A percentile compares a stretch with the other conserved stretches of the same genome.
phyloP scores from a whole-genome alignment of 2,888 invertebrate species.

The Cantharis rufa region DNA sequence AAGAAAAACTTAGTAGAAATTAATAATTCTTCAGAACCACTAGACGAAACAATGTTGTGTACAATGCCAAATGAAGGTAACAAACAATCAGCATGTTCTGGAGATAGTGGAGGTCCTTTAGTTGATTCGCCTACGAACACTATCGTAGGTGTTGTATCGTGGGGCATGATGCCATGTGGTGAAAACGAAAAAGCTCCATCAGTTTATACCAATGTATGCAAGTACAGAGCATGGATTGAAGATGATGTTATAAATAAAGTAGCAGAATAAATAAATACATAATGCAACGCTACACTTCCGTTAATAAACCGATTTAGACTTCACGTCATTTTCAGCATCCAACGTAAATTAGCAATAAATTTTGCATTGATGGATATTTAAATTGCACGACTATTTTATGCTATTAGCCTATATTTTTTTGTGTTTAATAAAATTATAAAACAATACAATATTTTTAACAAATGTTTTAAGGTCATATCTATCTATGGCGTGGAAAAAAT shows the following conservation, averaged over 20 bases:
- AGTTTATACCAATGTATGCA: constrained; percentile 4
- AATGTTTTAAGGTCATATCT: too few species aligned
- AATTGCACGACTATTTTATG: too few species aligned
- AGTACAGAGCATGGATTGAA: not conserved
- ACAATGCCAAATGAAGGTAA: constrained; percentile 41
- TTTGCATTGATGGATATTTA: too few species aligned
- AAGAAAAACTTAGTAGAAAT: not conserved
- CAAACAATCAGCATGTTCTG: constrained; percentile 56
- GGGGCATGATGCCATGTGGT: constrained; percentile 11
- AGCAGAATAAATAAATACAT: not conserved
- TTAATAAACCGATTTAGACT: too few species aligned
- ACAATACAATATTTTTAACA: too few species aligned
- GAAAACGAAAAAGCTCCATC: not conserved
- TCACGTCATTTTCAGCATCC: too few species aligned
- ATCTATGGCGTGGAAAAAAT: too few species aligned
- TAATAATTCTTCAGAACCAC: not conserved
- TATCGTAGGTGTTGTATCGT: constrained; percentile 5
- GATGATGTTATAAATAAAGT: not conserved
- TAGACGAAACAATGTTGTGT: not conserved
- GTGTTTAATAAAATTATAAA: too few species aligned
- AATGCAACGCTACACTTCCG: too few species aligned
- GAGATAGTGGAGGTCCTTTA: constrained; percentile 64
- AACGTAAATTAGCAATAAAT: too few species aligned
- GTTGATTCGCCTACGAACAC: not conserved
- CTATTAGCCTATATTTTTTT: too few species aligned